phyloP scores from a whole-genome alignment of 1,140 invertebrate genomes.

The Aphaenogaster ashmeadi region DNA sequence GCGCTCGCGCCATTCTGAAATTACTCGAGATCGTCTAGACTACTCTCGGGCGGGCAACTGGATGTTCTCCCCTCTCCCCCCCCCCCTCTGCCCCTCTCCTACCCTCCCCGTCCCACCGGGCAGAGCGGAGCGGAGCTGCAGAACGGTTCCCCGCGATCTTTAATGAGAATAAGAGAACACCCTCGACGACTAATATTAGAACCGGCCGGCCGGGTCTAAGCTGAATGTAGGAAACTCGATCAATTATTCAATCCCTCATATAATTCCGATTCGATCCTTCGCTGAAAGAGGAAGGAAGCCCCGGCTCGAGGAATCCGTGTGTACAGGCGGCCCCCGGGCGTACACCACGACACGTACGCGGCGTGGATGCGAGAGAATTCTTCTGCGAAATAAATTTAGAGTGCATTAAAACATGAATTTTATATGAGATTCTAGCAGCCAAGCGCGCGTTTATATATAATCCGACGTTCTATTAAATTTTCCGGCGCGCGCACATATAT shows the following conservation, averaged over 20 bases:
- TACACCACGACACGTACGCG: conserved; percentile 11
- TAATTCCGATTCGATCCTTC: conserved; percentile 61
- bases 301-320: background rate
- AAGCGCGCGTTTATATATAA: conserved; percentile 13
- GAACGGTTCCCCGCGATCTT: conserved; percentile 55
- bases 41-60: conserved; percentile 22
- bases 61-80: conserved; percentile 2
- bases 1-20: conserved; percentile 65
- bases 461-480: conserved; percentile 50
- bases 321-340: background rate
- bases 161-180: conserved; percentile 63
- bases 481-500: background rate
- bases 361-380: conserved; percentile 20
- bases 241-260: conserved; percentile 64
- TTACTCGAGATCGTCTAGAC: conserved; percentile 64
- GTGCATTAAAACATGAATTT: conserved; percentile 46
- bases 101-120: background rate
- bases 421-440: conserved; percentile 45
- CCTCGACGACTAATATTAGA: conserved; percentile 63
- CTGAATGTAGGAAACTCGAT: conserved; percentile 60
- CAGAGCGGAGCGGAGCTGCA: background rate
- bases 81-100: background rate
- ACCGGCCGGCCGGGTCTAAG: conserved; percentile 48
- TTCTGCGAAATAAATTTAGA: conserved; percentile 35
- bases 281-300: background rate